These are phyloP conservation scores for Mastigias papua DNA, from an alignment of 30 jellyfish, hydroid and myxozoan species.

Conservation along the genomic window DNA sequence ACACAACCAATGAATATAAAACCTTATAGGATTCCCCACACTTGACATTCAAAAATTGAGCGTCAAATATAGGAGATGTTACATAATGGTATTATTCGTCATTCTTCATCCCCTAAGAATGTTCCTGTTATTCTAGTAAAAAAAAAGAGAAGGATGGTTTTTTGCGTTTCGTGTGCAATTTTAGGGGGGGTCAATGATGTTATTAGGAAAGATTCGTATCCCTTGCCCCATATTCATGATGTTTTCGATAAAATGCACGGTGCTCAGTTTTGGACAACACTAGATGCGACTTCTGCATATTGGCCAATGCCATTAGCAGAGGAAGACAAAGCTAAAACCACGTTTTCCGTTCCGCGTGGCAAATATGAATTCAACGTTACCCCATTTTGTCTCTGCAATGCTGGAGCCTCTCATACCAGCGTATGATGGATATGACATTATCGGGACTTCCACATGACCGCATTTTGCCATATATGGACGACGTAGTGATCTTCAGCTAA, in stretches of 20 bases:
- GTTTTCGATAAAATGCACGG: conserved; percentile 46
- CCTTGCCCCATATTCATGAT: conserved; percentile 65
- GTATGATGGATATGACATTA: conserved; percentile 37
- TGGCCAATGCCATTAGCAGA: conserved; percentile 60
- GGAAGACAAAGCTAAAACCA: conserved; percentile 46
- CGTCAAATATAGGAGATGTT: conserved; percentile 40
- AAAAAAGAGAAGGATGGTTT: conserved; percentile 54
- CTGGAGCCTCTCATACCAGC: conserved; percentile 61
- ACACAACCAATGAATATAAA: conserved; percentile 47
- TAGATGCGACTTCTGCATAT: conserved; percentile 62
- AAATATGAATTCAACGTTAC: conserved; percentile 49
- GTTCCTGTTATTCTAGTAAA: conserved; percentile 49
- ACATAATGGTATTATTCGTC: conserved; percentile 46
- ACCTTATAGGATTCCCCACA: conserved; percentile 53
- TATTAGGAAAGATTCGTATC: conserved; percentile 46
- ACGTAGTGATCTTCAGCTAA: conserved; percentile 24
- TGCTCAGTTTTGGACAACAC: conserved; percentile 25
- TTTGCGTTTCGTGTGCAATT: conserved; percentile 47
- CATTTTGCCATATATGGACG: conserved; percentile 25
- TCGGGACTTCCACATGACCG: conserved; percentile 48
- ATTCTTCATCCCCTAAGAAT: conserved; percentile 54
- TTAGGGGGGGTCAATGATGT: conserved; percentile 37
- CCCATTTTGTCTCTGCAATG: conserved; percentile 44
- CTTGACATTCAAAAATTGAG: conserved; percentile 41
- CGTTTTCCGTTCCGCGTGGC: conserved; percentile 53